Base-by-base conservation (phyloP, 2,113 vertebrate species). In the Neolamprologus ventralis region DNA sequence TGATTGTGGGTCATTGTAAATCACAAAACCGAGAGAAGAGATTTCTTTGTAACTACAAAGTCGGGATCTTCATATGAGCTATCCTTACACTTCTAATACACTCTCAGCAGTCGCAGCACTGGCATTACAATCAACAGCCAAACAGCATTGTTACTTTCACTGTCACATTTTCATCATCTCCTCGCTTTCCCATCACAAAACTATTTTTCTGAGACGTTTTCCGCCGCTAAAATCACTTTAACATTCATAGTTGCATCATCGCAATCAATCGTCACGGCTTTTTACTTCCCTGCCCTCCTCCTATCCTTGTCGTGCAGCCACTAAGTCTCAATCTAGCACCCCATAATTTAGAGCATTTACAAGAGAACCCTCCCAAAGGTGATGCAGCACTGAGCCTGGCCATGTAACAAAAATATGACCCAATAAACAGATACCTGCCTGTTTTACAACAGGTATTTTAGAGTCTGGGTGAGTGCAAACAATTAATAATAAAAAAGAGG, bases 381-480 rank as follows among this genome's bases (percentile, higher is more conserved):
- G 58, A 83, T 91, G 23, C 14, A 87, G 79, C 79, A 40, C 81
- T 87, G 90, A 26, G 21, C 33, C 75, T 57, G 57, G 45, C 47
- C 28, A 13, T 82, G 85, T 87, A 63, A 84, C 83, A 84, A 60
- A 90, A 89, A 86, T 49, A 31, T 78, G 81, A 83, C 75, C 68
- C 82, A 82, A 88, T 88, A 90, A 92, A 93, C 23, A 91, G 60
- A 26, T 10, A 35, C 37, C 86, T 85, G 58, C 82, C 58, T 87
- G 19, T 89, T 75, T 93, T 42, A 88, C 86, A 83, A 86, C 4
- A 4, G 80, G 84, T 68, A 85, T 84, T 89, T 90, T 83, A 87
- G 65, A 91, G 82, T 57, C 81, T 51, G 58, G 54, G 26, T 84
- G 71, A 68, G 23, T 49, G 71, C 45, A 78, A 49, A 78, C 83